phyloP scores from a whole-genome alignment of 2,797 vertebrate species.

The Rhynchotus rufescens region DNA sequence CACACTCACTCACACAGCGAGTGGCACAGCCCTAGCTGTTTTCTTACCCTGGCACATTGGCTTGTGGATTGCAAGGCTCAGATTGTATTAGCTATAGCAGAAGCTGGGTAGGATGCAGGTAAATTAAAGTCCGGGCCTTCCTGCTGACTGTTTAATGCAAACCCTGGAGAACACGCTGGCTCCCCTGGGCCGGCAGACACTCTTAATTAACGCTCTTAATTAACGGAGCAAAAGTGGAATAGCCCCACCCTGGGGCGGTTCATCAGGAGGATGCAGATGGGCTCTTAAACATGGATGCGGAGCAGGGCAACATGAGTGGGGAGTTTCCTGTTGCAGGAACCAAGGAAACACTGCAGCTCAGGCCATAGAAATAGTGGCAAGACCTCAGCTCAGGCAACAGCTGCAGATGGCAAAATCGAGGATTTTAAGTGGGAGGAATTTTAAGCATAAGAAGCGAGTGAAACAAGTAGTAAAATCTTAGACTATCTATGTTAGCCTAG shows the following conservation, averaged over 20 bases:
- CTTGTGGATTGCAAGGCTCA: neutral
- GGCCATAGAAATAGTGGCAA: neutral
- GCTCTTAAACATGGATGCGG: conserved; percentile 6
- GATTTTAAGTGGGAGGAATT: neutral
- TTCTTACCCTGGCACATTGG: neutral
- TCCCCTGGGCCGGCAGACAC: conserved; percentile 35
- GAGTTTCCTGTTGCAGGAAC: accelerated
- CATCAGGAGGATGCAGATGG: conserved; percentile 62
- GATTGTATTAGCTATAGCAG: neutral
- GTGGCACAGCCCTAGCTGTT: neutral
- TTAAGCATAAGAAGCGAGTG: neutral
- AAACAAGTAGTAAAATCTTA: too few relatives aligned
- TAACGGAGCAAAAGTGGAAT: conserved; percentile 65
- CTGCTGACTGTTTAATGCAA: conserved; percentile 51
- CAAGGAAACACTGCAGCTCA: neutral
- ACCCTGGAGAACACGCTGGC: conserved; percentile 29
- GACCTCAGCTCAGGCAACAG: neutral
- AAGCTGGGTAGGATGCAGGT: neutral
- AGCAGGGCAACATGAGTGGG: neutral
- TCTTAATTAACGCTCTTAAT: conserved; percentile 73
- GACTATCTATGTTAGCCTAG: neutral
- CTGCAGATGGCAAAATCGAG: neutral
- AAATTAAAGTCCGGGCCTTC: conserved; percentile 31
- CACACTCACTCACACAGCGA: neutral
- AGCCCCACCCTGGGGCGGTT: conserved; percentile 29